A percentile compares a stretch with the other conserved stretches of the same genome.
Conservation (phyloP, 2,797 vertebrate species). For the Epinephelus coioides region DNA sequence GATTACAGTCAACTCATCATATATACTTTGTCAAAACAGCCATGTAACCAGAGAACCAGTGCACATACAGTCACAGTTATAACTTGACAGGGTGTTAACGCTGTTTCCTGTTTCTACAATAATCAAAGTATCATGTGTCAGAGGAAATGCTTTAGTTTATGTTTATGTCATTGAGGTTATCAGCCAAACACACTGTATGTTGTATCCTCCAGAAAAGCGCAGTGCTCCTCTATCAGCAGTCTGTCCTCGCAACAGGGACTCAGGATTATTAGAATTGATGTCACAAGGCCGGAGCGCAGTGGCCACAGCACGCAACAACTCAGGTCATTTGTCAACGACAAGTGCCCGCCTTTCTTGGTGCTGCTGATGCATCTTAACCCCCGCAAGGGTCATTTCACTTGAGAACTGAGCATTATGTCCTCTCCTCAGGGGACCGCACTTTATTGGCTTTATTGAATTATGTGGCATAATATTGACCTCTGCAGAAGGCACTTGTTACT, state of each 20-base stretch:
- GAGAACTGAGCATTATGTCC: conserved; percentile 63
- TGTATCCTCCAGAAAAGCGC: conserved; percentile 10
- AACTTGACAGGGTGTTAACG: neutral
- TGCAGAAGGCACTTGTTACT: conserved; percentile 48
- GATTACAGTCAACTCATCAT: conserved; percentile 16
- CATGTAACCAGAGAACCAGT: conserved; percentile 19
- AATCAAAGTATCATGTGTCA: conserved; percentile 12
- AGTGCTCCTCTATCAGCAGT: conserved; percentile 41
- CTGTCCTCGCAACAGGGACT: conserved; percentile 63
- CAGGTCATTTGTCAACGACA: conserved; percentile 69
- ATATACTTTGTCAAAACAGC: conserved; percentile 1
- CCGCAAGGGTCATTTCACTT: conserved; percentile 64
- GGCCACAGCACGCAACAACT: conserved; percentile 50
- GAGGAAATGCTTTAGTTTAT: conserved; percentile 14
- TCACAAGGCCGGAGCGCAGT: conserved; percentile 58
- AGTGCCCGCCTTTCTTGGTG: conserved; percentile 43
- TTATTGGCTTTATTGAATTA: conserved; percentile 74
- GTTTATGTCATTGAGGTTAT: conserved; percentile 37
- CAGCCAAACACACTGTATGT: conserved; percentile 15
- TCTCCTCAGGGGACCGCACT: conserved; percentile 47
- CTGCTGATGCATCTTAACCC: conserved; percentile 62
- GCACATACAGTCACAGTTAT: neutral
- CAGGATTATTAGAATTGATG: conserved; percentile 76
- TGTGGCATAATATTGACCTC: conserved; percentile 59
- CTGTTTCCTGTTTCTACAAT: neutral